Conservation (phyloP, 2,888 invertebrate species). For the Merodon equestris region DNA sequence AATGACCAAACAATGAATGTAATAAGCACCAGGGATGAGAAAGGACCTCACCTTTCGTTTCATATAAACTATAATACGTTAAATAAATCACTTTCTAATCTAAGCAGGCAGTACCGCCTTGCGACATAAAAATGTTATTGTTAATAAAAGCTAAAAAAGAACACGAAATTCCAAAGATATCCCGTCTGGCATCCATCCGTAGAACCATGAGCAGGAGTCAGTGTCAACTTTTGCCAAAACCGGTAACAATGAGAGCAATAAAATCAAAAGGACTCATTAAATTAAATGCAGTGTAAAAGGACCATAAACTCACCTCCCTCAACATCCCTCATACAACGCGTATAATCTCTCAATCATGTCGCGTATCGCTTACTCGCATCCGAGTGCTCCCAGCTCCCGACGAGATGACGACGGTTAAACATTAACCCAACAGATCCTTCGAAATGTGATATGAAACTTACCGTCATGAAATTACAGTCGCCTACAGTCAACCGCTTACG, state of each 20-base stretch:
- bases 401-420: constrained; percentile 13
- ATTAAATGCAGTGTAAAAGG: constrained; percentile 76
- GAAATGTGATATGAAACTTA: constrained; percentile 39
- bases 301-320: constrained; percentile 71
- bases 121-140: constrained; percentile 27
- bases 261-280: constrained; percentile 74
- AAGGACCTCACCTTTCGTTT: constrained; percentile 28
- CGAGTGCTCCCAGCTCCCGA: no score
- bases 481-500: constrained; percentile 1
- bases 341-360: constrained; percentile 62
- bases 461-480: constrained; percentile 2
- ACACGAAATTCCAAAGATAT: background rate
- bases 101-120: constrained; percentile 23
- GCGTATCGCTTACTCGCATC: constrained; percentile 32
- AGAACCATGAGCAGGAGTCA: background rate
- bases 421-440: constrained; percentile 26
- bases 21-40: constrained; percentile 45
- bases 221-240: constrained; percentile 23
- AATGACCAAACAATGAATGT: constrained; percentile 48
- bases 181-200: background rate
- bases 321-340: constrained; percentile 2
- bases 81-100: constrained; percentile 58
- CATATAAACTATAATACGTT: constrained; percentile 53
- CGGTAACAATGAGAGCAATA: constrained; percentile 63
- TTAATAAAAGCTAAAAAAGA: constrained; percentile 36